These are phyloP conservation scores for Cryptotermes secundus DNA, from an alignment of 1,140 invertebrate species.

Conservation along the genomic window DNA sequence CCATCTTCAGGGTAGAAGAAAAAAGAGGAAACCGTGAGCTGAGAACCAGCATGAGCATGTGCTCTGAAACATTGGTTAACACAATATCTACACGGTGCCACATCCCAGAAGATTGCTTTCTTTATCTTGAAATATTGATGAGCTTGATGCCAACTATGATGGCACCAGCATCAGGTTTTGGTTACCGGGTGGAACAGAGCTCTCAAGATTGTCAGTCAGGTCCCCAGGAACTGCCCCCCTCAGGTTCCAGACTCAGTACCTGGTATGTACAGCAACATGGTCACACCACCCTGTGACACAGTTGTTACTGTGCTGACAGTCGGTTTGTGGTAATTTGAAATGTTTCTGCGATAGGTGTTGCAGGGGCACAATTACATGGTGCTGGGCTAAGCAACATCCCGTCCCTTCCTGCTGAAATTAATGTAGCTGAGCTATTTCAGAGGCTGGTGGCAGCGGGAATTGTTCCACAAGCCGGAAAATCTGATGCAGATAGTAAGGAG, in stretches of 20 bases:
- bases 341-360: not conserved
- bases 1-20: too few species aligned
- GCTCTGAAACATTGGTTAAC: too few species aligned
- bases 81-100: too few species aligned
- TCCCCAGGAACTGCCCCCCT: not conserved
- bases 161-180: conserved; percentile 38
- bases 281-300: too few species aligned
- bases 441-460: conserved; percentile 84
- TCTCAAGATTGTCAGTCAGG: conserved; percentile 27
- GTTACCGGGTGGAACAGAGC: conserved; percentile 38
- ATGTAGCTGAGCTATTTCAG: conserved; percentile 80
- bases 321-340: not conserved
- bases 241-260: not conserved
- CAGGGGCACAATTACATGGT: not conserved
- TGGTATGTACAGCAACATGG: not conserved
- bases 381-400: conserved; percentile 36
- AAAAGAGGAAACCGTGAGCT: too few species aligned
- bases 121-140: too few species aligned
- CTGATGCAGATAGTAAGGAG: conserved; percentile 52
- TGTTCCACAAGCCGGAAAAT: conserved; percentile 52
- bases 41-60: too few species aligned
- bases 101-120: too few species aligned
- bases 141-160: conserved; percentile 58
- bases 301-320: too few species aligned
- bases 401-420: conserved; percentile 52